These are phyloP conservation scores for Myotis findleyi DNA, from an alignment of 2,797 vertebrate genomes.

Conservation along the genomic window DNA sequence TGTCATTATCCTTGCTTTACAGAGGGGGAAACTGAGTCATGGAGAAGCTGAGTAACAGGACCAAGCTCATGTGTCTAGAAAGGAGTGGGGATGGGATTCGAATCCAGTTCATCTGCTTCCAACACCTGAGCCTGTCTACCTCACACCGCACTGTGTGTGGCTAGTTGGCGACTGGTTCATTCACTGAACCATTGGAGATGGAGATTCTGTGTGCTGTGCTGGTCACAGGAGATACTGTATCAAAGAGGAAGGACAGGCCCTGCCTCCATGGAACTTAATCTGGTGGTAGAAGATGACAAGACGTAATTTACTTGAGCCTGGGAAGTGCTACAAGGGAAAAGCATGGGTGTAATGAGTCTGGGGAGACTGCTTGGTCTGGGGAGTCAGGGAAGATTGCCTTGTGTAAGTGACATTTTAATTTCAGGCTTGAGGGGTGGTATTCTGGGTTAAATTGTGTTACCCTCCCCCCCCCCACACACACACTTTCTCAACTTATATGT, in stretches of 20 bases:
- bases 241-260: neutral
- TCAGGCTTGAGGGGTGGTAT: neutral
- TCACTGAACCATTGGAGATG: neutral
- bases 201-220: neutral
- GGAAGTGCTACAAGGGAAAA: neutral
- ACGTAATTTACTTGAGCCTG: fast-evolving
- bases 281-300: neutral
- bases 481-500: too few species aligned
- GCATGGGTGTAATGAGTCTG: fast-evolving
- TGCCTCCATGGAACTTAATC: fast-evolving
- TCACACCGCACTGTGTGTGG: fast-evolving
- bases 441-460: neutral
- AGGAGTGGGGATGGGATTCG: neutral
- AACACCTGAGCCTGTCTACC: neutral
- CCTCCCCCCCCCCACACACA: too few species aligned
- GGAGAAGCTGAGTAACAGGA: neutral
- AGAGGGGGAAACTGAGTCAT: neutral
- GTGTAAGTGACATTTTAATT: neutral
- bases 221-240: neutral
- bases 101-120: neutral
- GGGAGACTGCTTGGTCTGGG: neutral
- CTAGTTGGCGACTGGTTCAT: neutral
- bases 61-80: neutral
- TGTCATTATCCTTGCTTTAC: neutral
- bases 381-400: neutral